These are phyloP conservation scores for Myotis yumanensis DNA, from an alignment of 2,113 vertebrate genomes.

Conservation along the genomic window DNA sequence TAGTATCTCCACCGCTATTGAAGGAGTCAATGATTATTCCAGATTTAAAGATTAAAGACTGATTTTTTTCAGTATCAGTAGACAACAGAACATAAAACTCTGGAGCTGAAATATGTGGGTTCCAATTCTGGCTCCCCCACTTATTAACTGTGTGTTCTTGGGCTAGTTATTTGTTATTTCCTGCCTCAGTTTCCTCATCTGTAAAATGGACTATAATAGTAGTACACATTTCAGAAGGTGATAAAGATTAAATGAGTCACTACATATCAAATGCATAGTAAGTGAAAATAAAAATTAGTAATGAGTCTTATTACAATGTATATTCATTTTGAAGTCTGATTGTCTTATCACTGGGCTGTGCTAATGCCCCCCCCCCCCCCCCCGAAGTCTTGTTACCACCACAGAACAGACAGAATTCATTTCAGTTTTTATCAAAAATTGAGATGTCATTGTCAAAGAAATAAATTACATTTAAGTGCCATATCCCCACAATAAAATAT, in stretches of 20 bases:
- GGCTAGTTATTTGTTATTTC: not conserved
- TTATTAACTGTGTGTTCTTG: not conserved
- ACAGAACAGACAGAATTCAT: not conserved
- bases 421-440: slow-evolving; percentile 49
- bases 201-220: not conserved
- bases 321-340: not conserved
- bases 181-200: not conserved
- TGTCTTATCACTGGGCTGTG: not conserved
- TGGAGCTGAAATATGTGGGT: not conserved
- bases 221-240: not conserved
- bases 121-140: not conserved
- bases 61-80: not conserved
- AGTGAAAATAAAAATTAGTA: not conserved
- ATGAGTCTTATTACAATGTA: not conserved
- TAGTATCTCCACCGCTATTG: not conserved
- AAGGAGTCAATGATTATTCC: not conserved
- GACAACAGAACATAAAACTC: not conserved
- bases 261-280: not conserved
- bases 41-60: not conserved
- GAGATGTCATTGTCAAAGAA: slow-evolving; percentile 71
- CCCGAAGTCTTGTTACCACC: not conserved
- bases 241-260: not conserved
- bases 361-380: not conserved
- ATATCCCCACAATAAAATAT: slow-evolving; percentile 65
- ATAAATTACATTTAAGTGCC: slow-evolving; percentile 62